Conservation (phyloP, 2,888 invertebrate genomes). For the Tipula confusa region DNA sequence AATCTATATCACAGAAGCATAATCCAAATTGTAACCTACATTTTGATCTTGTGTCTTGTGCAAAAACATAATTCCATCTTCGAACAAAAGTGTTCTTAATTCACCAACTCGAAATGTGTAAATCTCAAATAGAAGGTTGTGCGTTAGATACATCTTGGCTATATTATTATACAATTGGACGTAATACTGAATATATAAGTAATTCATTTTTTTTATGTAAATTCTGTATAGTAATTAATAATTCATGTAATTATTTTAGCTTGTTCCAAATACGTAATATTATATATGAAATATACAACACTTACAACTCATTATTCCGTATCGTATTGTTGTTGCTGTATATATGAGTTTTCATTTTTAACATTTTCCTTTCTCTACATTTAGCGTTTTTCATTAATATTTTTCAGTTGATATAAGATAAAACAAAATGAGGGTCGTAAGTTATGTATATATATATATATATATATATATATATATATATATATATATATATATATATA, state of each 20-base stretch:
- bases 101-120: neutral
- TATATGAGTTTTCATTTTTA: neutral
- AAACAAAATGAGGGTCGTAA: neutral
- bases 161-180: neutral
- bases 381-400: neutral
- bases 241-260: neutral
- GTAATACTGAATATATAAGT: neutral
- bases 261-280: neutral
- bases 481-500: too few species aligned
- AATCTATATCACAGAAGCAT: constrained; percentile 7
- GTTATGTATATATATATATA: too few species aligned
- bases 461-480: too few species aligned
- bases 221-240: constrained; percentile 4
- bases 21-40: constrained; percentile 6
- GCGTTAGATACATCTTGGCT: neutral
- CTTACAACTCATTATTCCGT: neutral
- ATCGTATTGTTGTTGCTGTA: neutral
- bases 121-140: neutral
- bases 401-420: neutral
- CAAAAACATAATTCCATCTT: neutral
- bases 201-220: neutral
- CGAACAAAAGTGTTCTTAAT: neutral
- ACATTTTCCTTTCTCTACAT: neutral
- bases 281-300: too few species aligned
- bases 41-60: neutral